Conservation (phyloP, 1,140 invertebrate genomes). For the Cydia splendana region DNA sequence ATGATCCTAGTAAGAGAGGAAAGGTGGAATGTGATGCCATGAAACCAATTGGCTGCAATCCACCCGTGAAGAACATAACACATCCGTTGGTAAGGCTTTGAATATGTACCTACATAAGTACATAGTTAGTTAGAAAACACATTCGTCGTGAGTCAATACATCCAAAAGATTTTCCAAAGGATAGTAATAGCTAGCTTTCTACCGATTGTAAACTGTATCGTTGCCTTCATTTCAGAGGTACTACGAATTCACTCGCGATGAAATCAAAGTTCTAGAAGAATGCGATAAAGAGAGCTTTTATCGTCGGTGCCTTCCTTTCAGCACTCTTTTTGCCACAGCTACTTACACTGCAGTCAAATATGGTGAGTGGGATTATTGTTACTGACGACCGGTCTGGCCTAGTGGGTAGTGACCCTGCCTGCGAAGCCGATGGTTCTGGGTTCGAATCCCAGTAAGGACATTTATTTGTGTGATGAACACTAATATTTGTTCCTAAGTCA, state of each 20-base stretch:
- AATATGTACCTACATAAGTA: too few species aligned
- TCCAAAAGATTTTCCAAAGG: too few species aligned
- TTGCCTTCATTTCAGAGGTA: slow-evolving; percentile 57
- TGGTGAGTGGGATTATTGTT: slow-evolving; percentile 47
- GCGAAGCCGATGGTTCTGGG: too few species aligned
- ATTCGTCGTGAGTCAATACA: too few species aligned
- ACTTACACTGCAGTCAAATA: slow-evolving; percentile 62
- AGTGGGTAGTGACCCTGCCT: too few species aligned
- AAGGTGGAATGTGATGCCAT: slow-evolving; percentile 44
- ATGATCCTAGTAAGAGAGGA: slow-evolving; percentile 45
- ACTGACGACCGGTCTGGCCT: not conserved
- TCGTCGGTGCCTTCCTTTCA: slow-evolving; percentile 65
- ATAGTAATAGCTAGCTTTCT: not conserved
- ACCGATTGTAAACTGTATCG: slow-evolving; percentile 5
- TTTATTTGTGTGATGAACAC: too few species aligned
- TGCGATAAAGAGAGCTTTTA: slow-evolving; percentile 75
- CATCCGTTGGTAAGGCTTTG: slow-evolving; percentile 60
- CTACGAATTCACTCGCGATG: slow-evolving; percentile 70
- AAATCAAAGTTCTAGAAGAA: slow-evolving; percentile 70
- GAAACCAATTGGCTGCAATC: slow-evolving; percentile 14
- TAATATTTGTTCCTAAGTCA: too few species aligned
- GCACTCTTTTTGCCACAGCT: slow-evolving; percentile 55
- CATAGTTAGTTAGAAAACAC: too few species aligned
- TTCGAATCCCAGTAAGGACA: too few species aligned
- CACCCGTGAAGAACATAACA: slow-evolving; percentile 61